Evolutionary conservation across 2,113 vertebrate species (phyloP).

Genomic region (Brevimyrus niger): DNA sequence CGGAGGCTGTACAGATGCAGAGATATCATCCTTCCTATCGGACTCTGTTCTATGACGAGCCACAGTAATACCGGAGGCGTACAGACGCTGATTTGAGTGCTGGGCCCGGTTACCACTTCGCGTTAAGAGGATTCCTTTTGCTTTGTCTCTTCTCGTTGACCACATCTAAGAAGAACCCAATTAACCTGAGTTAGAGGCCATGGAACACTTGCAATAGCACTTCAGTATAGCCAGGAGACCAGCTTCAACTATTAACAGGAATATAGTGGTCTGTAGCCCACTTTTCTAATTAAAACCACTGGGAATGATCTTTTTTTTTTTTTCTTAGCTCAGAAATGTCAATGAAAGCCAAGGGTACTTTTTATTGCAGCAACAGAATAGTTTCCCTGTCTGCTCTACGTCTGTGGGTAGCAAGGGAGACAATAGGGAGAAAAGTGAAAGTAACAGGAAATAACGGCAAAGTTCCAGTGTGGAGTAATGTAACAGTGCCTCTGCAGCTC

Average conservation of each 20-base stretch:
- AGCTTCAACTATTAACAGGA: conserved; percentile 56
- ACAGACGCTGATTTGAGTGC: conserved; percentile 37
- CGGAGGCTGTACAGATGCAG: conserved; percentile 20
- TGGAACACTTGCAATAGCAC: conserved; percentile 42
- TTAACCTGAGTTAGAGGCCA: conserved; percentile 61
- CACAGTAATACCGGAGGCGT: conserved; percentile 18
- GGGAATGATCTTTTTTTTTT: conserved; percentile 46
- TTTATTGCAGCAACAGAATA: background rate
- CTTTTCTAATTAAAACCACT: conserved; percentile 68
- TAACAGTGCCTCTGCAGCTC: background rate
- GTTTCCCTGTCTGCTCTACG: background rate
- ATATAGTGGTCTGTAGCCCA: conserved; percentile 48
- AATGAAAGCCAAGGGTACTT: conserved; percentile 45
- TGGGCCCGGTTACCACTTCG: conserved; percentile 42
- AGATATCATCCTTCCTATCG: background rate
- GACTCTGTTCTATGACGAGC: conserved; percentile 9
- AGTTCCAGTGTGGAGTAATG: background rate
- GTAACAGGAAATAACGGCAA: background rate
- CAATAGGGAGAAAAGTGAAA: conserved; percentile 16
- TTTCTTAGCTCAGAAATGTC: conserved; percentile 44
- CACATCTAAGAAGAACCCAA: conserved; percentile 57
- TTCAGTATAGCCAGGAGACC: conserved; percentile 58
- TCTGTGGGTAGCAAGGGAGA: conserved; percentile 13
- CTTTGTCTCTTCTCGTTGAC: conserved; percentile 36
- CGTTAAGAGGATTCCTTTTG: conserved; percentile 35